These are phyloP conservation scores for Enteromius unitaeniatus DNA, from an alignment of 2,797 vertebrate species.

Conservation along the genomic window DNA sequence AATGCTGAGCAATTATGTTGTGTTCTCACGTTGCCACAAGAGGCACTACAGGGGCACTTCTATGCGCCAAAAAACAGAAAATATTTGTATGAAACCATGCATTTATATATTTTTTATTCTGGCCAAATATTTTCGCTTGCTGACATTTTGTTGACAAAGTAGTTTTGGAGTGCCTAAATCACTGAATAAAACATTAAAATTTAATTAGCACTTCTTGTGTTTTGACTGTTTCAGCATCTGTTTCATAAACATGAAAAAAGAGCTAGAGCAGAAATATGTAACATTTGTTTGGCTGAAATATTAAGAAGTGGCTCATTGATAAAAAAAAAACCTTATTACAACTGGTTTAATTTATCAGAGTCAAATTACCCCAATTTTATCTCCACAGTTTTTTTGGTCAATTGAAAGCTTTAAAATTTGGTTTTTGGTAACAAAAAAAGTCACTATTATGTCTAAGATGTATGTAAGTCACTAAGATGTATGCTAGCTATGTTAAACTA, in stretches of 20 bases:
- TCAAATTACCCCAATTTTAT: not conserved
- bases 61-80: not conserved
- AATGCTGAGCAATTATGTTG: not conserved
- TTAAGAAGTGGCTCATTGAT: not conserved
- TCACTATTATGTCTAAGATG: not conserved
- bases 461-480: too few relatives aligned
- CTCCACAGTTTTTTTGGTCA: not conserved
- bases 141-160: not conserved
- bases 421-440: not conserved
- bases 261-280: not conserved
- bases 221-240: not conserved
- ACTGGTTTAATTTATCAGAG: not conserved
- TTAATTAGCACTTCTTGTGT: not conserved
- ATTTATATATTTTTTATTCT: not conserved
- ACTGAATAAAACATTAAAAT: not conserved
- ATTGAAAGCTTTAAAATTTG: not conserved
- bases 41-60: not conserved
- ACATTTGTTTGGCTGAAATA: constrained; percentile 4
- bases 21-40: constrained; percentile 7
- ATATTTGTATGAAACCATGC: not conserved
- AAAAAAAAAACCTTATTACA: not conserved
- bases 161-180: constrained; percentile 1
- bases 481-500: too few relatives aligned
- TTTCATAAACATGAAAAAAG: not conserved
- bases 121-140: not conserved